These are phyloP conservation scores for Cotesia congregata DNA, from an alignment of 2,888 invertebrate genomes.

Conservation along the genomic window DNA sequence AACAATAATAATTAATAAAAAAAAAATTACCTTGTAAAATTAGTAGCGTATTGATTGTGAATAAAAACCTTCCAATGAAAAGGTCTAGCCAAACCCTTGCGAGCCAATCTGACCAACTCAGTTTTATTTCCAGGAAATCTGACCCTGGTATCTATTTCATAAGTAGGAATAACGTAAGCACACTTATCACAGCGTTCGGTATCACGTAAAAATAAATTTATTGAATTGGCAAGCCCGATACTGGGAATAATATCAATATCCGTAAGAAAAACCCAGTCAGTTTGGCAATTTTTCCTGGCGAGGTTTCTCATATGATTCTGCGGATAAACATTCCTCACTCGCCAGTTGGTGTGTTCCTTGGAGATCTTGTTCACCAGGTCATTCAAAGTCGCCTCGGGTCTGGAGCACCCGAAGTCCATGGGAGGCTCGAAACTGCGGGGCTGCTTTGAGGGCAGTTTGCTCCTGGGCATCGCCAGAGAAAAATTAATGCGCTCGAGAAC, in stretches of 20 bases:
- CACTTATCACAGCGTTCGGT: slow-evolving; percentile 77
- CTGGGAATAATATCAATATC: slow-evolving; percentile 92
- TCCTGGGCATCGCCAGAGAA: slow-evolving; percentile 81
- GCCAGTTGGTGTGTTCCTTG: slow-evolving; percentile 79
- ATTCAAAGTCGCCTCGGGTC: slow-evolving; percentile 77
- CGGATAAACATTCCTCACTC: slow-evolving; percentile 84
- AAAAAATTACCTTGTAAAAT: slow-evolving; percentile 81
- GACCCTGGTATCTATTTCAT: slow-evolving; percentile 86
- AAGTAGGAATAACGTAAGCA: slow-evolving; percentile 92
- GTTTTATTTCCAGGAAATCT: slow-evolving; percentile 86
- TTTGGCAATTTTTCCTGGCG: slow-evolving; percentile 87
- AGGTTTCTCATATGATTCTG: slow-evolving; percentile 91
- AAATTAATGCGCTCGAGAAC: slow-evolving; percentile 82
- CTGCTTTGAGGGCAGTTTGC: slow-evolving; percentile 70
- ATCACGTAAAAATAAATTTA: slow-evolving; percentile 78
- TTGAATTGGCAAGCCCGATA: slow-evolving; percentile 77
- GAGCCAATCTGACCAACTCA: slow-evolving; percentile 81
- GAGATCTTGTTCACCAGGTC: slow-evolving; percentile 75
- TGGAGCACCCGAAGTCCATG: slow-evolving; percentile 75
- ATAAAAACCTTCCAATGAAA: slow-evolving; percentile 94
- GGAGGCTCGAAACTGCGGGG: slow-evolving; percentile 58
- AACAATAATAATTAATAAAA: background rate
- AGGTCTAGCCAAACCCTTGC: slow-evolving; percentile 86
- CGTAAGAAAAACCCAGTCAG: slow-evolving; percentile 84
- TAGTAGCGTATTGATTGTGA: slow-evolving; percentile 92